Evolutionary conservation across 2,113 vertebrate species (phyloP), one percentile per base, ranked within the genome.

Genomic region (Ophthalmotilapia sp.): DNA sequence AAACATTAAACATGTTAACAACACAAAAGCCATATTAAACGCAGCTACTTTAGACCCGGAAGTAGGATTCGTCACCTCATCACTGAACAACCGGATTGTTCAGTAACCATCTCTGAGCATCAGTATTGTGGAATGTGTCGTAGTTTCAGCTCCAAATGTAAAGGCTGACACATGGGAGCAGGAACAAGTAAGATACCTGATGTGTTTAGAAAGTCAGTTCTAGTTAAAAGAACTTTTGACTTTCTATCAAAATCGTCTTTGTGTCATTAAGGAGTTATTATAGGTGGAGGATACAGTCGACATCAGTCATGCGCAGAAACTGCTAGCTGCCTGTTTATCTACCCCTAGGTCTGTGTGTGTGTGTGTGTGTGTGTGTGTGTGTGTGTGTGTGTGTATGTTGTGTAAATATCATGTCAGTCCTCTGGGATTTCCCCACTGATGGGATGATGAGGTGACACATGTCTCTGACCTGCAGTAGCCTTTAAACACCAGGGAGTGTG

Each of bases 101-200:
- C 17, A 19, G 0, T 3, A 1, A 19, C 29, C 29, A 33, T 62
- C 29, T 19, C 15, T 19, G 29, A 62, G 29, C 29, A 36, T 0
- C 58, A 62, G 29, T 36, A 0, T 11, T 6, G 2, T 19, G 6
- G 31, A 6, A 36, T n/a, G 0, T 2, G 10, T 19, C 2, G 36
- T 19, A 60, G 31, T 11, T 36, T 62, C 17, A 36, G 6, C 2
- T 62, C 15, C 9, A 62, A 33, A 60, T 60, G 7, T 9, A 8
- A 26, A 56, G 7, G 0, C 2, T 3, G 29, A 60, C 29, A 33
- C 29, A 6, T 6, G 29, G 26, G 14, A 60, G 14, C 26, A 60
- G 26, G 26, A 31, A 17, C 5, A 14, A 58, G 55, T 8, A 1
- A 14, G 26, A 31, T 58, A 31, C 8, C 23, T 58, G 56, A 15